Evolutionary conservation across 2,888 invertebrate genomes (phyloP), one percentile per base, ranked within the genome.

Genomic region (Cephalotes varians): DNA sequence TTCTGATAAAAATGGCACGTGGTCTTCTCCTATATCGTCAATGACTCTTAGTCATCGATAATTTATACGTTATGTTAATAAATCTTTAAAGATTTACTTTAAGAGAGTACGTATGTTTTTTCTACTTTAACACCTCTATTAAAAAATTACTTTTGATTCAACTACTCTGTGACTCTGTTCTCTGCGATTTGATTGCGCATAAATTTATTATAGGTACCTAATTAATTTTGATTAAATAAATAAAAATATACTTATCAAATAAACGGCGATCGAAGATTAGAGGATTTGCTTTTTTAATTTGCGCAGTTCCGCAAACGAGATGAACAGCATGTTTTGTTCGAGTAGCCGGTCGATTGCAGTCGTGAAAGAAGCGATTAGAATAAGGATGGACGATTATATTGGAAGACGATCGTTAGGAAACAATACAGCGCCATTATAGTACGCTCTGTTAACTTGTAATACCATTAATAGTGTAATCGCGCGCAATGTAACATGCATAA

Each of bases 1-100:
- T 64, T 60, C 34, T 28, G 88, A 86, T 88, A 82, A 85, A 72
- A 60, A n/a, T 51, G 79, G n/a, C 85, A 83, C 83, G 77, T 64
- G 77, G 47, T 73, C 25, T 40, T 82, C 44, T 44, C 15, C 3
- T 40, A 21, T 64, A 80, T 44, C 34, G 12, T 12, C 47, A 40
- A 74, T 71, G 28, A 72, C 28, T 25, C 71, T 82, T 74, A 64
- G 81, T 83, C 82, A 40, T 9, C 2, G 18, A 40, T 15, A 34
- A 54, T 25, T 44, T 15, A 37, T 47, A 25, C 18, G 12, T 64
- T 64, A 12, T 6, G 15, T 64, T 4, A 25, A 62, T 62, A 37
- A 34, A 76, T 65, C 37, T 37, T n/a, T 4, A n/a, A 37, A 44
- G 40, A 56, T 73, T 56, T 56, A 31, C 1, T 31, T 7, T 28